Base-by-base conservation (phyloP, 2,888 invertebrate genomes). In the Amorpha juglandis region DNA sequence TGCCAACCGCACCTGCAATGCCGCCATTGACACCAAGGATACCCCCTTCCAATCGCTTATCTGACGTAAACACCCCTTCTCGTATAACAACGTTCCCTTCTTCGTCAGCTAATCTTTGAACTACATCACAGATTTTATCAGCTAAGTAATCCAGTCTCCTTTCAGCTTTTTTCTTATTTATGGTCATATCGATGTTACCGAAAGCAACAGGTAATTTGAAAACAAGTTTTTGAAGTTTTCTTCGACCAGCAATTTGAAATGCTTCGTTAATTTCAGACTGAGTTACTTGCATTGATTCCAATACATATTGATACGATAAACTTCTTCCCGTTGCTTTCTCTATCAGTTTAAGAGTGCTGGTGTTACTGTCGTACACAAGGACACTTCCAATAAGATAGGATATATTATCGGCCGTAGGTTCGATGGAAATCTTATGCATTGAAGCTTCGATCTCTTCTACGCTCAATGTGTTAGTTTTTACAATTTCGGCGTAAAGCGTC, bases 151-250 rank as follows among this genome's bases (percentile, higher is more conserved):
- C 7, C 27, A 64, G 45, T 68, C 63, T 38, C 9, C 1, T 63
- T 27, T 68, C 67, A 7, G 16, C 2, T 50, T 50, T 50, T 50
- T 50, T 50, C 19, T 52, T 19, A 50, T 65, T 74, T 14, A 74
- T 8, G 14, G 63, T 65, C 50, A 74, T 45, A 51, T 75, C 73
- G n/a, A 35, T 53, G 35, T 74, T 75, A 6, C 74, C 74, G 21
- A 75, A 74, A 1, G 65, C 14, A 16, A 47, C 8, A 0, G 73
- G 74, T 0, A 74, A 69, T 65, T 68, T 73, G 6, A 71, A 63
- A 12, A 45, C 1, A 6, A 21, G 7, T 8, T 14, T 14, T 6
- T 3, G 3, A 63, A 74, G 50, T 16, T 66, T 68, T 27, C 48
- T 47, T 62, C 1, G 65, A 11, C 70, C 58, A 33, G 50, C 65